These are phyloP conservation scores for Strix uralensis DNA, from an alignment of 2,113 vertebrate species.

Conservation along the genomic window DNA sequence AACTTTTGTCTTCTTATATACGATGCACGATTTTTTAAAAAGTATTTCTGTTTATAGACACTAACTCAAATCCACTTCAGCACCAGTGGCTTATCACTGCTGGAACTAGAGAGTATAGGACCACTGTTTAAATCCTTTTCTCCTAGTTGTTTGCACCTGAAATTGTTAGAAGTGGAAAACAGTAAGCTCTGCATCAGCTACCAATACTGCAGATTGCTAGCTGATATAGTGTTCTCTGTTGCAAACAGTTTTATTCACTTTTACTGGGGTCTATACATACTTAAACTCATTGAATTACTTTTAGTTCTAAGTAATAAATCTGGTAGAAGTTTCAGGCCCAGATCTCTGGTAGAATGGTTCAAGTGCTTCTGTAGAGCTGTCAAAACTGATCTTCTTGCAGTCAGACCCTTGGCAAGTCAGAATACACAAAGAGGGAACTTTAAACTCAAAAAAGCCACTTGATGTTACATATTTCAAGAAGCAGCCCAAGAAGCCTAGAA, in stretches of 20 bases:
- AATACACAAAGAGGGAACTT: not conserved
- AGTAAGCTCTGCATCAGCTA: not conserved
- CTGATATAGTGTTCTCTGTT: not conserved
- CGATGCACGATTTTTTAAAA: not conserved
- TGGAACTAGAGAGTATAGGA: not conserved
- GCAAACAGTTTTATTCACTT: not conserved
- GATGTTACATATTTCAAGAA: not conserved
- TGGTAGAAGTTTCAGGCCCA: not conserved
- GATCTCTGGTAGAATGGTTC: not conserved
- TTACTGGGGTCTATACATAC: not conserved
- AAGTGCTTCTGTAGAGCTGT: not conserved
- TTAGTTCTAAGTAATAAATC: not conserved
- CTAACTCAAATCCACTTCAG: not conserved
- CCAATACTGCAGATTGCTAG: not conserved
- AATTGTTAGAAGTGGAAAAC: not conserved
- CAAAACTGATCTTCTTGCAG: not conserved
- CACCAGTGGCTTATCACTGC: not conserved
- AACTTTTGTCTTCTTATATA: not conserved
- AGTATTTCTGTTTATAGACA: not conserved
- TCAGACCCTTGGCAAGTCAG: not conserved
- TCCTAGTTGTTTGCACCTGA: not conserved
- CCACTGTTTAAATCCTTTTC: not conserved
- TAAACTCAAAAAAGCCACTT: not conserved
- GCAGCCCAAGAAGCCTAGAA: not conserved
- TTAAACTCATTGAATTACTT: not conserved